Evolutionary conservation across 2,888 invertebrate genomes (phyloP), one percentile per base, ranked within the genome.

Genomic region (Linnaemya vulpina): DNA sequence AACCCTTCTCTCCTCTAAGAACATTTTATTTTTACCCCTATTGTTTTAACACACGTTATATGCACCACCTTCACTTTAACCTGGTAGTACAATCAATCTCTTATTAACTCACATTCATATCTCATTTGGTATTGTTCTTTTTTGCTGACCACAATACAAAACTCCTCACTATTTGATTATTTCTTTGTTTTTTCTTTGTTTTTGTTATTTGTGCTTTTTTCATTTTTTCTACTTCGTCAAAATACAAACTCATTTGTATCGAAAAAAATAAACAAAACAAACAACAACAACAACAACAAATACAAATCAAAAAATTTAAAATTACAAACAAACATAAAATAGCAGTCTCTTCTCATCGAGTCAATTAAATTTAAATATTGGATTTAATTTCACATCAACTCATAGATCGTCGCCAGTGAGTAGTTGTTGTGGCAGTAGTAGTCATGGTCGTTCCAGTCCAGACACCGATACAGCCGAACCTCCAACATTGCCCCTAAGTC

Each of bases 391-490:
- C 89, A 90, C 92, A 90, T 89, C 92, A 90, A 92, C 92, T 89
- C 92, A 91, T 91, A 92, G 92, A 90, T 92, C 92, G 89, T 92
- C 92, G 88, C 92, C 92, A 90, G 92, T 92, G 91, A 92, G 92
- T 92, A 92, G 92, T 92, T 92, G 92, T 92, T 92, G 92, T 91
- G 92, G 92, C 91, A 92, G 92, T 92, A 92, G 92, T 92, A 92
- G 92, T 91, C 92, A 92, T 88, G 92, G 92, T 87, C 91, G 92
- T 88, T 92, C 92, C 90, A 92, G 92, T 91, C 92, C 92, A 87
- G 92, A 92, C 88, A 77, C 89, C 89, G 92, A 92, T 90, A 89
- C 89, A 87, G 90, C 89, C 86, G 91, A 92, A 89, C 91, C 90
- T 84, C 92, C 92, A 88, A 89, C 91, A 87, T 91, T 92, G 89